Percentiles rank a stretch among this genome's conserved stretches.
Conservation (phyloP, 2,113 vertebrate species). For the Scytalopus superciliaris region DNA sequence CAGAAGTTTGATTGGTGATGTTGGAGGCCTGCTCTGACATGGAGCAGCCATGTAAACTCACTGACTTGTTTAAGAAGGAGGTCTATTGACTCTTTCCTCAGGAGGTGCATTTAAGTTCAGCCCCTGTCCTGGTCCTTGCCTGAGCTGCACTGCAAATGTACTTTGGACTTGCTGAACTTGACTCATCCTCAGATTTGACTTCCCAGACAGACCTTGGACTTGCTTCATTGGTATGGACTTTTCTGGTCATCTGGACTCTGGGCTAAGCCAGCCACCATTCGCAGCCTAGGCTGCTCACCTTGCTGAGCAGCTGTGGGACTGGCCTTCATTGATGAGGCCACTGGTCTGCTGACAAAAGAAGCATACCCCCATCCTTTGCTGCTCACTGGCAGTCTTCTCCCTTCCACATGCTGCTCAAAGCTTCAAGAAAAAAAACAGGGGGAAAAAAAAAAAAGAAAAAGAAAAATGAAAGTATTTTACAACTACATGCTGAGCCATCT, state of each 20-base stretch:
- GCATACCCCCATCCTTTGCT: rapidly evolving
- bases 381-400: not conserved
- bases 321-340: not conserved
- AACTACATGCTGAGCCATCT: not conserved
- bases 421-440: not conserved
- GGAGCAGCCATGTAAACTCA: rapidly evolving
- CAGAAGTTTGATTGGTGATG: not conserved
- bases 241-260: not conserved
- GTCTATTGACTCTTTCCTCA: not conserved
- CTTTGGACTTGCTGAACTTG: not conserved
- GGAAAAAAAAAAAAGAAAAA: too few species aligned
- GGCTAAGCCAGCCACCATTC: not conserved
- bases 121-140: not conserved
- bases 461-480: not conserved
- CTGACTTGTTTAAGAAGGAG: not conserved
- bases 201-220: not conserved
- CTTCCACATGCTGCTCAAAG: not conserved
- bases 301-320: not conserved
- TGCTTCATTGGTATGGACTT: not conserved
- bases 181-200: not conserved
- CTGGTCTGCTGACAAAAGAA: not conserved
- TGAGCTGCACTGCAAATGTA: not conserved
- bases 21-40: not conserved
- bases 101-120: not conserved
- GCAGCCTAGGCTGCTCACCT: not conserved